Conservation (phyloP, 2,113 vertebrate species). For the human region DNA sequence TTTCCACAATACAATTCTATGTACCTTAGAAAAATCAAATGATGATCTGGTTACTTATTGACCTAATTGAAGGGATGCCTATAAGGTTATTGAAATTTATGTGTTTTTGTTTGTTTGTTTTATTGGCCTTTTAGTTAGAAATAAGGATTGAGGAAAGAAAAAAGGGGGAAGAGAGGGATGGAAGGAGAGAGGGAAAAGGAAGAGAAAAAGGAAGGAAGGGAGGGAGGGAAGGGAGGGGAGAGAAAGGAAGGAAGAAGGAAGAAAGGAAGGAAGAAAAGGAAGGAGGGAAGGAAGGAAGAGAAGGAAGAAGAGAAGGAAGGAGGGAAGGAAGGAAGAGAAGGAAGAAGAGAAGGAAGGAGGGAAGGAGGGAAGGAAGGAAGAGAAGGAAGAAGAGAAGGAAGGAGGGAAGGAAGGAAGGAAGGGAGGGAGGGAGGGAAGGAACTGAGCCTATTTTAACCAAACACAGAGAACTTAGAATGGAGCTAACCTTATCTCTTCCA, state of each 20-base stretch:
- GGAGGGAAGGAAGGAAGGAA: background rate
- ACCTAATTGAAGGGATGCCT: background rate
- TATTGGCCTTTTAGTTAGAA: background rate
- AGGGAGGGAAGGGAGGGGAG: background rate
- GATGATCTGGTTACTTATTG: background rate
- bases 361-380: background rate
- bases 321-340: background rate
- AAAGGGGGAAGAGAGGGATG: no score
- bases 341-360: background rate
- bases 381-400: accelerated
- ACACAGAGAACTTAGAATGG: background rate
- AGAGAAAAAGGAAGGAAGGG: no score
- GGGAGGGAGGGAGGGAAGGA: background rate
- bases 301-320: accelerated
- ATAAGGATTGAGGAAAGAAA: accelerated
- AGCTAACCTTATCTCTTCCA: background rate
- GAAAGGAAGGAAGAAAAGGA: accelerated
- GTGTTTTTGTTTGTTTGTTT: background rate
- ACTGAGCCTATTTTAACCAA: background rate
- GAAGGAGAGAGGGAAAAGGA: no score
- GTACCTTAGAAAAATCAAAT: background rate
- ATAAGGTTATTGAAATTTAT: background rate
- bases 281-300: background rate
- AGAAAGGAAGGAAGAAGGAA: no score
- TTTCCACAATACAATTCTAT: background rate